Conservation (phyloP, 1,140 invertebrate genomes). For the Cephus cinctus region DNA sequence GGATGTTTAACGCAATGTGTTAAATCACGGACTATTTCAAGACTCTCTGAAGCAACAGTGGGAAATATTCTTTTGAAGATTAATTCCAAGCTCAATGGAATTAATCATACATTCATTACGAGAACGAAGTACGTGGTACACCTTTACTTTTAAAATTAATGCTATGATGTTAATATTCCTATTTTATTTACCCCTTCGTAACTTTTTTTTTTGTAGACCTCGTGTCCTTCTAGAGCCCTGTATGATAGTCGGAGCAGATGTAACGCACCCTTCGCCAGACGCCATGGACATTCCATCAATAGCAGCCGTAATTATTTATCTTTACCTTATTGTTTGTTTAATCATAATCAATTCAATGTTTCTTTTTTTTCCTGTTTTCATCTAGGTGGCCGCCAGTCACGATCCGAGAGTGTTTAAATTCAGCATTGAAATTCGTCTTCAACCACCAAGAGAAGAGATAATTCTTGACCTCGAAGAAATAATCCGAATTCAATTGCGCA, state of each 20-base stretch:
- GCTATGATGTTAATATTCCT: no score
- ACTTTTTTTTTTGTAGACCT: constrained; percentile 37
- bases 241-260: constrained; percentile 84
- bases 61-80: constrained; percentile 82
- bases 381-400: constrained; percentile 68
- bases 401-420: constrained; percentile 65
- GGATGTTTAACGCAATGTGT: constrained; percentile 84
- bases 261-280: constrained; percentile 82
- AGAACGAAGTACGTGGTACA: constrained; percentile 22
- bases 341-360: background rate
- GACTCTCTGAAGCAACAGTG: constrained; percentile 51
- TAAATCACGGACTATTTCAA: constrained; percentile 60
- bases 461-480: constrained; percentile 76
- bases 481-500: constrained; percentile 58
- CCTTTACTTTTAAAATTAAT: constrained; percentile 4
- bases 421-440: constrained; percentile 69
- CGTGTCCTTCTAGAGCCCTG: constrained; percentile 46
- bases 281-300: constrained; percentile 70
- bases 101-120: constrained; percentile 67
- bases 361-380: no score
- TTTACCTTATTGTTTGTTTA: constrained; percentile 4
- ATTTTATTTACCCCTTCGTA: no score
- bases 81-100: constrained; percentile 81
- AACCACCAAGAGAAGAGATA: constrained; percentile 67
- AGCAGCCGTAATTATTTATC: constrained; percentile 64